Conservation (phyloP, 2,113 vertebrate genomes). For the Notarius quadriscutis region DNA sequence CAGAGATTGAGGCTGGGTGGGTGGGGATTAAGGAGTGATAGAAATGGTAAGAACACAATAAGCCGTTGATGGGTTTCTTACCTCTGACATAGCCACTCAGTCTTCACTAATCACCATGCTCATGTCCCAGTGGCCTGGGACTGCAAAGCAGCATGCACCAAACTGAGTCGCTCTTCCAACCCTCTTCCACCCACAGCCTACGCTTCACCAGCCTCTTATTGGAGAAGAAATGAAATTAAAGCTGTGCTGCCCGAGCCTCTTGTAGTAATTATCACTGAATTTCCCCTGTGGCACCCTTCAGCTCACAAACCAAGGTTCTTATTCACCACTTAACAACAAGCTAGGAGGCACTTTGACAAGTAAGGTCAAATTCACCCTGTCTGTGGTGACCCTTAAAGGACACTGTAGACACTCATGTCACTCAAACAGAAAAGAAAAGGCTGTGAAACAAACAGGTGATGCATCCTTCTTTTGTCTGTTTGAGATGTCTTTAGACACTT, state of each 20-base stretch:
- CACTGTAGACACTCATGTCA: constrained; percentile 15
- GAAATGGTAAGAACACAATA: constrained; percentile 45
- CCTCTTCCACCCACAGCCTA: constrained; percentile 50
- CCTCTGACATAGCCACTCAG: constrained; percentile 50
- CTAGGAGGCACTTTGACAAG: constrained; percentile 48
- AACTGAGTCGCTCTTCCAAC: neutral
- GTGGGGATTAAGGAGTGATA: constrained; percentile 21
- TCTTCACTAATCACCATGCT: constrained; percentile 41
- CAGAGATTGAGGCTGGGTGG: constrained; percentile 19
- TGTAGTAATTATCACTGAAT: constrained; percentile 63
- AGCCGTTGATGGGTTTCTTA: constrained; percentile 51
- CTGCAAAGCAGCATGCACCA: constrained; percentile 12
- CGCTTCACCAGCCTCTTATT: constrained; percentile 54
- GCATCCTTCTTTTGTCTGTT: constrained; percentile 24
- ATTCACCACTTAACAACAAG: constrained; percentile 47
- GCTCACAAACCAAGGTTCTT: constrained; percentile 44
- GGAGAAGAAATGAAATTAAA: constrained; percentile 64
- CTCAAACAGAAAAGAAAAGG: constrained; percentile 31
- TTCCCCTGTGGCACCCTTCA: constrained; percentile 55
- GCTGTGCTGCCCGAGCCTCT: constrained; percentile 46
- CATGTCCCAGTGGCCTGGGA: constrained; percentile 30
- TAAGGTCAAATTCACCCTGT: constrained; percentile 43
- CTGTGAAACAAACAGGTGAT: constrained; percentile 20
- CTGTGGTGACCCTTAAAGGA: constrained; percentile 39
- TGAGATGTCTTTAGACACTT: constrained; percentile 30